Evolutionary conservation across 2,888 invertebrate species (phyloP), one percentile per base, ranked within the genome.

Genomic region (Lacanobia oleracea): DNA sequence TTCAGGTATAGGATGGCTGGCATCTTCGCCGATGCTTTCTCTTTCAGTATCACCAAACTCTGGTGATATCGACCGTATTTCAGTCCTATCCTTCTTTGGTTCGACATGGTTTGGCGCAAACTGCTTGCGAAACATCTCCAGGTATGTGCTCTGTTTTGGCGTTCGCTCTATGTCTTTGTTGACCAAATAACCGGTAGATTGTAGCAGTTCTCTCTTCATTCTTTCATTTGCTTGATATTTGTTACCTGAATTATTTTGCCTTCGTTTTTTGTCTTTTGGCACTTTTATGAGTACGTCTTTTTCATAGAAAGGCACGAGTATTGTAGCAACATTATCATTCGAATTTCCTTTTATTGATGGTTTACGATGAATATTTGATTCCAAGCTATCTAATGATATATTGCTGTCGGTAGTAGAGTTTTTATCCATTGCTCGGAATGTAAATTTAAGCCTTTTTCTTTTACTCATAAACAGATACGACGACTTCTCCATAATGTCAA

Each of bases 281-380:
- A 96, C 91, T 86, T 94, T 94, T 75, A 96, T 92, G 54, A 96
- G 91, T 37, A 95, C 93, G 83, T 96, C 96, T 70, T 95, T 94
- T 86, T 96, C 96, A 77, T 95, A 96, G 86, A 96, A 95, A 1
- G 96, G 96, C 4, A 96, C 95, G 7, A 95, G 89, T 85, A 96
- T 94, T 6, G 94, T 95, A 67, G 95, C 93, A n/a, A 93, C 90
- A 72, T 93, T 91, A 51, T 93, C 92, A 40, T 92, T 91, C 2
- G 87, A 84, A 40, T 56, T 21, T 67, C 77, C 68, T 75, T 88
- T 90, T 21, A 84, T 43, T 5, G 82, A 72, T 33, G 78, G 74
- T 85, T 92, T 93, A 27, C 84, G 85, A 75, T 86, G 90, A 51
- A 88, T 88, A 78, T 89, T 88, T 48, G 84, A 83, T 86, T 96